Base-by-base conservation (phyloP, 2,797 vertebrate species). In the Hydrophis major region DNA sequence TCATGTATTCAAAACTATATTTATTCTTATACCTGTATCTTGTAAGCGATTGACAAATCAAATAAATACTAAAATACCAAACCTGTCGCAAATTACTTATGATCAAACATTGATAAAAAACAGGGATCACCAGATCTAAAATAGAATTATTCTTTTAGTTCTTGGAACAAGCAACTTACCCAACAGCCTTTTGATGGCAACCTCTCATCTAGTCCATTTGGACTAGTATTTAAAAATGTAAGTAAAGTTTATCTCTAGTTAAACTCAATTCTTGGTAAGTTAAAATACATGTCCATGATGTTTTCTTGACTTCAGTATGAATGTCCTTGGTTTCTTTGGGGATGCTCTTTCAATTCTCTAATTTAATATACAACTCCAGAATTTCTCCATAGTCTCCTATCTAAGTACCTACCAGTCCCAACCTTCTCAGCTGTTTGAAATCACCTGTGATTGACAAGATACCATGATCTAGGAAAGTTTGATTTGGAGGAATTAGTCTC, bases 91-190 rank as follows among this genome's bases (percentile, higher is more conserved):
- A 69, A 92, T 42, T 42, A 55, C 22, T 37, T 16, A n/a, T 57
- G 57, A 25, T 66, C 57, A 90, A 83, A 56, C 69, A 57, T 27
- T 37, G 74, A 93, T 92, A 6, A 50, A 0, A 37, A 94, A 91
- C 7, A 0, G 0, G 57, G 1, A 0, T 27, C 0, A 50, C 60
- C 0, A 0, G 61, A 69, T 89, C 66, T 0, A 6, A 92, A 50
- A 3, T 4, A 12, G 0, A 18, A 14, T 47, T 1, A 50, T 0
- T 8, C 16, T 27, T 92, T 28, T 53, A 94, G 28, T 92, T 96
- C 94, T 93, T 56, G 4, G 0, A 88, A 86, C 50, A 91, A 91
- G 18, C n/a, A 50, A n/a, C 1, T 60, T 61, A 47, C 12, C 28
- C 6, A 91, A 91, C 1, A 32, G 37, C 12, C 59, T 60, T 61